Conservation (phyloP, 2,797 vertebrate genomes). For the Myotis myotis region DNA sequence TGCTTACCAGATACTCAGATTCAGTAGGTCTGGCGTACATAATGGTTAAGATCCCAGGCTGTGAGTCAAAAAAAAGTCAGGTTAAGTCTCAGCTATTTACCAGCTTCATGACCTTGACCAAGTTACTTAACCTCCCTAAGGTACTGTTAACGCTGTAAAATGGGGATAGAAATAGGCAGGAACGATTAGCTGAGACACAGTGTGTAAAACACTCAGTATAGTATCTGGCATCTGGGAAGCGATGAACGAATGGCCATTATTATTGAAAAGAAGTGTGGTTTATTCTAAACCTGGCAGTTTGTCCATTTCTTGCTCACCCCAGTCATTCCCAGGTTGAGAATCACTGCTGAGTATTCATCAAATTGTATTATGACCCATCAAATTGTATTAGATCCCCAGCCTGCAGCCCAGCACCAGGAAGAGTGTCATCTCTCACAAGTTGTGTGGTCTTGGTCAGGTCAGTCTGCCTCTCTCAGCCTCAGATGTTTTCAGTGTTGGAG, state of each 20-base stretch:
- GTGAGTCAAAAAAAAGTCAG: background rate
- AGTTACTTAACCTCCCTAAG: background rate
- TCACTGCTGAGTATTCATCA: background rate
- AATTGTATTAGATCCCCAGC: background rate
- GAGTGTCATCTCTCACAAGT: background rate
- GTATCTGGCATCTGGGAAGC: background rate
- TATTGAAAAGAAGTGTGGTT: background rate
- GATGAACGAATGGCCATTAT: background rate
- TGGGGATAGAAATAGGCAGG: background rate
- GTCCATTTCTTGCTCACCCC: background rate
- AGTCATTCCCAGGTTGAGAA: background rate
- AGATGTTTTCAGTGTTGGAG: background rate
- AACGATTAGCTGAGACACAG: background rate
- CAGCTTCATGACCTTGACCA: background rate
- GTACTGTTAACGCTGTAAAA: background rate
- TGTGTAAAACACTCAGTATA: background rate
- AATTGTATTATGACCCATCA: background rate
- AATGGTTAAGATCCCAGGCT: background rate
- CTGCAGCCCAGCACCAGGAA: background rate
- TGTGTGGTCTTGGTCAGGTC: background rate
- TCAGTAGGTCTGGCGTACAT: background rate
- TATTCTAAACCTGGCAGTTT: background rate
- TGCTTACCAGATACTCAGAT: background rate
- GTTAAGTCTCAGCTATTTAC: background rate
- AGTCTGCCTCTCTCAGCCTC: background rate